Evolutionary conservation across 1,140 invertebrate genomes (phyloP).

Genomic region (Lineus longissimus): DNA sequence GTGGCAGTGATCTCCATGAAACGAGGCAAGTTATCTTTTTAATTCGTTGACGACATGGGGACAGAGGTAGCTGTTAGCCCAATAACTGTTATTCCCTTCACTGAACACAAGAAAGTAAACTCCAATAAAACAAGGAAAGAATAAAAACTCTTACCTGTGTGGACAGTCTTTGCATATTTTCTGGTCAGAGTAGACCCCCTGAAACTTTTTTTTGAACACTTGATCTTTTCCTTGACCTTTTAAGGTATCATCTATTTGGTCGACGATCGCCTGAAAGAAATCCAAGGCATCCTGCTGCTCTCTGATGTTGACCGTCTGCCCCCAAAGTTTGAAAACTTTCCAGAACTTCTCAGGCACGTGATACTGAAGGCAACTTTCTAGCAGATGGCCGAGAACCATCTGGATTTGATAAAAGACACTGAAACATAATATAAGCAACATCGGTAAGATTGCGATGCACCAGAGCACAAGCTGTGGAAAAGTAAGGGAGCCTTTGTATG

Average conservation of each 20-base stretch:
- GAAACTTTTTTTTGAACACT: conserved; percentile 48
- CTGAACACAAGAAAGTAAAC: too few species aligned
- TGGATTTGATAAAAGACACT: conserved; percentile 52
- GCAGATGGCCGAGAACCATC: conserved; percentile 49
- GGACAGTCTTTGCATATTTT: conserved; percentile 99
- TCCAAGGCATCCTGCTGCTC: conserved; percentile 53
- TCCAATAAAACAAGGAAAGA: conserved; percentile 1
- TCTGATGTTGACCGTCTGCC: conserved; percentile 45
- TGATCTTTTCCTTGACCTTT: conserved; percentile 44
- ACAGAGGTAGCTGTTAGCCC: too few species aligned
- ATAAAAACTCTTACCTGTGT: conserved; percentile 69
- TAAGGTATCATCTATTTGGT: conserved; percentile 48
- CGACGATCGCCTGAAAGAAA: conserved; percentile 47
- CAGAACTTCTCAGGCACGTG: conserved; percentile 51
- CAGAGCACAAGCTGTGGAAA: too few species aligned
- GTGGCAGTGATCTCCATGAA: too few species aligned
- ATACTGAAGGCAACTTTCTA: conserved; percentile 48
- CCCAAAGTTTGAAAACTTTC: conserved; percentile 49
- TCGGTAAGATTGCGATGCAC: neutral
- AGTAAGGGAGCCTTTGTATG: too few species aligned
- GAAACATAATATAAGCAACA: conserved; percentile 13
- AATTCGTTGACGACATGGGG: too few species aligned
- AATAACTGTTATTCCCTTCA: too few species aligned
- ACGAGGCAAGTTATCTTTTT: too few species aligned
- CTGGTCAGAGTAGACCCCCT: conserved; percentile 70